These are phyloP conservation scores for Cerceris ruficornis DNA, from an alignment of 2,888 invertebrate species.

Conservation along the genomic window DNA sequence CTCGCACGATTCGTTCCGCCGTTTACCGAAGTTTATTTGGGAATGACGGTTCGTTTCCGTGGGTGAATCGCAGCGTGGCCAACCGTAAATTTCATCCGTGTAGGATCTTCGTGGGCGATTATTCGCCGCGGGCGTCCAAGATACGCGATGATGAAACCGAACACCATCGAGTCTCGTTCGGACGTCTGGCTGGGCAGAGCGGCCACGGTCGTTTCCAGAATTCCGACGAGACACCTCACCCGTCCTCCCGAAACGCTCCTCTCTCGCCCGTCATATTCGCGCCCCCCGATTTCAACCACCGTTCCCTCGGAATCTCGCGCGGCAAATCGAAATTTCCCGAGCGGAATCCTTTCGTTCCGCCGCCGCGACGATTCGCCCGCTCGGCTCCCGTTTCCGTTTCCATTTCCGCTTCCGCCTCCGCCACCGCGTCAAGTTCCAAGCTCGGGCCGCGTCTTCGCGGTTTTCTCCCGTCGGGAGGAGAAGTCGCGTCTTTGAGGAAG, in stretches of 20 bases:
- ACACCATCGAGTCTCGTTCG: slow-evolving; percentile 67
- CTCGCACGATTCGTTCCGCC: slow-evolving; percentile 59
- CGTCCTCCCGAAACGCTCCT: slow-evolving; percentile 42
- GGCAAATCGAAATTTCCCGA: too few species aligned
- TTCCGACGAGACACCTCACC: slow-evolving; percentile 70
- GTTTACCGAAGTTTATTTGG: slow-evolving; percentile 70
- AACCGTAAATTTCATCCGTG: slow-evolving; percentile 68
- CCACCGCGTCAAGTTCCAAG: too few species aligned
- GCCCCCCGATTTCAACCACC: too few species aligned
- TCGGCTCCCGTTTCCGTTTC: too few species aligned
- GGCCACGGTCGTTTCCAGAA: slow-evolving; percentile 66
- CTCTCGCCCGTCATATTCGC: slow-evolving; percentile 39
- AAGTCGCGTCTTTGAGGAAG: too few species aligned
- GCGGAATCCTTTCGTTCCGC: too few species aligned
- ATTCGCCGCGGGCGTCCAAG: slow-evolving; percentile 72
- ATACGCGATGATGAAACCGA: slow-evolving; percentile 72
- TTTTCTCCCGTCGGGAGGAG: too few species aligned
- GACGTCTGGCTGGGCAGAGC: slow-evolving; percentile 62
- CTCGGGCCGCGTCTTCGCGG: too few species aligned
- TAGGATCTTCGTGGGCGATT: slow-evolving; percentile 71
- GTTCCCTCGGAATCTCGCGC: background rate
- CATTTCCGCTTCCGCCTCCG: too few species aligned
- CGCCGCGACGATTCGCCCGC: too few species aligned
- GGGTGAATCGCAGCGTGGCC: slow-evolving; percentile 70
- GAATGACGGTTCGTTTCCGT: slow-evolving; percentile 69